These are phyloP conservation scores for Tubulanus polymorphus DNA, from an alignment of 2,888 invertebrate species.

Conservation along the genomic window DNA sequence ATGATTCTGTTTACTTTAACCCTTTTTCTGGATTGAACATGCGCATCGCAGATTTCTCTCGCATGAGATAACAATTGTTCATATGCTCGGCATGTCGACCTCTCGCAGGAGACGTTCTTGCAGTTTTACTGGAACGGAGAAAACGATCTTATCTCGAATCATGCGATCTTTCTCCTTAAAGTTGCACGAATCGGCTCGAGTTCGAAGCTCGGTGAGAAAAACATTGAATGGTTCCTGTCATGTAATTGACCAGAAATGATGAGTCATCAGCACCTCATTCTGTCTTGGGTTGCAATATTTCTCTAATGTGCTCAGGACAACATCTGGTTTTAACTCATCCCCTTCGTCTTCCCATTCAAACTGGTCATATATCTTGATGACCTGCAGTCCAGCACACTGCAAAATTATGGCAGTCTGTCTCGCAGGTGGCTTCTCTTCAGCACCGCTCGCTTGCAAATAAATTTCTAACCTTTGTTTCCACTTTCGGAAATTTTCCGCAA, in stretches of 20 bases:
- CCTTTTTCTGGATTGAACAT: not conserved
- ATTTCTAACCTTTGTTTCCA: not conserved
- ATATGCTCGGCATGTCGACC: slow-evolving; percentile 16
- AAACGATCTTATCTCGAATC: slow-evolving; percentile 21
- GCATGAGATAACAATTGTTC: slow-evolving; percentile 18
- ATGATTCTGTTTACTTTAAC: not conserved
- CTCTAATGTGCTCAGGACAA: slow-evolving; percentile 14
- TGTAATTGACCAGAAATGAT: slow-evolving; percentile 17
- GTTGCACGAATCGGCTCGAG: slow-evolving; percentile 17
- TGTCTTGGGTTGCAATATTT: slow-evolving; percentile 18
- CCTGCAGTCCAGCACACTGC: slow-evolving; percentile 5
- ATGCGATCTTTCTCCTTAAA: slow-evolving; percentile 17
- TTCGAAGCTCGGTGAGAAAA: slow-evolving; percentile 18
- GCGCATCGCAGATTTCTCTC: not conserved
- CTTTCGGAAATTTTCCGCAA: not conserved
- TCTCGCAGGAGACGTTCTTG: slow-evolving; percentile 18
- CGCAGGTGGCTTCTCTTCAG: not conserved
- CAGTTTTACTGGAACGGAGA: slow-evolving; percentile 14
- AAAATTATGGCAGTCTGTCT: not conserved
- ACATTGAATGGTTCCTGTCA: slow-evolving; percentile 15
- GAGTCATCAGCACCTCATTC: slow-evolving; percentile 19
- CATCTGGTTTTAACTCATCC: slow-evolving; percentile 8
- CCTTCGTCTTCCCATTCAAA: slow-evolving; percentile 9
- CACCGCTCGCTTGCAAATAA: not conserved
- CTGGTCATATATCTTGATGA: slow-evolving; percentile 13